phyloP scores from a whole-genome alignment of 2,113 vertebrate genomes.

The Nerophis ophidion region DNA sequence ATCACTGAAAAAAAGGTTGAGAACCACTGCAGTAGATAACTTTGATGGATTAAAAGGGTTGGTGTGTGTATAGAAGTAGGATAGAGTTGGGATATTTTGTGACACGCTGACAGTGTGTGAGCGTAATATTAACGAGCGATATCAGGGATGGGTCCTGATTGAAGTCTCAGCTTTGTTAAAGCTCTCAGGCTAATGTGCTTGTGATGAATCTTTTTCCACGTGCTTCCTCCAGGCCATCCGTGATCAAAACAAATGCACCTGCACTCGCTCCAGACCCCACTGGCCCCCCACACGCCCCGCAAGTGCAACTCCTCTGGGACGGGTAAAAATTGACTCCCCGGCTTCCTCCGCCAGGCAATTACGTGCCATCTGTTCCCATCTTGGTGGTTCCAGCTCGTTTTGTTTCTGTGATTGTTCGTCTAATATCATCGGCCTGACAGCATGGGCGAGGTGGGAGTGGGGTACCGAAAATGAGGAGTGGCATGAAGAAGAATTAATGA shows the following conservation, averaged over 20 bases:
- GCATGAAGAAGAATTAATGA: slow-evolving; percentile 73
- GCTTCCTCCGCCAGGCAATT: slow-evolving; percentile 79
- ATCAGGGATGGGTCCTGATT: slow-evolving; percentile 27
- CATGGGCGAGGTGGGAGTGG: slow-evolving; percentile 55
- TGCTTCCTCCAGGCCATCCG: slow-evolving; percentile 73
- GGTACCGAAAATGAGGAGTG: slow-evolving; percentile 71
- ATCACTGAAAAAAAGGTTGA: too few species aligned
- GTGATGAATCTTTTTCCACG: slow-evolving; percentile 74
- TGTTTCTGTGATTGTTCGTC: slow-evolving; percentile 79
- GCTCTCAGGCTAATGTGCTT: slow-evolving; percentile 60
- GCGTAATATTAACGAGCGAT: slow-evolving; percentile 46
- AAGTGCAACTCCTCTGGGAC: slow-evolving; percentile 76
- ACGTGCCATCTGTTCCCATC: slow-evolving; percentile 79
- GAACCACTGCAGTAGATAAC: too few species aligned
- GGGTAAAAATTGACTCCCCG: slow-evolving; percentile 81
- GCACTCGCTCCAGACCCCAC: slow-evolving; percentile 43
- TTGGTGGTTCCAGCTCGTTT: slow-evolving; percentile 78
- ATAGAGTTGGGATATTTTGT: slow-evolving; percentile 9
- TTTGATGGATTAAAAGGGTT: too few species aligned
- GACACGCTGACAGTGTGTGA: slow-evolving; percentile 41
- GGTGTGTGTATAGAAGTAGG: not conserved
- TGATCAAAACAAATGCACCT: slow-evolving; percentile 80
- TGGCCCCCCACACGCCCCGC: slow-evolving; percentile 40
- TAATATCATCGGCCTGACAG: slow-evolving; percentile 76
- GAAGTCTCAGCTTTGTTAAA: slow-evolving; percentile 60